phyloP scores from a whole-genome alignment of 2,113 vertebrate species.

The Arvicanthis niloticus region DNA sequence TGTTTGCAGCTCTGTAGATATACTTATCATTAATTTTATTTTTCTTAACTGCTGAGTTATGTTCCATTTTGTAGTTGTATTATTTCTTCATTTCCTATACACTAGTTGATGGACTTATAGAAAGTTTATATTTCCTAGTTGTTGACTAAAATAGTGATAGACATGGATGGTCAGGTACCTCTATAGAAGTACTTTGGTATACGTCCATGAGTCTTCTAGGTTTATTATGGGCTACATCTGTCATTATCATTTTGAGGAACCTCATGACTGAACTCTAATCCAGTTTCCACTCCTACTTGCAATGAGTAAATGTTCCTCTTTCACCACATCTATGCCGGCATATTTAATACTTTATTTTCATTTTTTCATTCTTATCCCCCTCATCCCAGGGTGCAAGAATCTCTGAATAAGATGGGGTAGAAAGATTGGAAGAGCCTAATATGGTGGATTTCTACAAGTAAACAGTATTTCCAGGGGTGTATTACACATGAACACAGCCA shows the following conservation, averaged over 20 bases:
- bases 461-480: neutral
- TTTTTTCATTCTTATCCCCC: neutral
- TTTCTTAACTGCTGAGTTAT: neutral
- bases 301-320: neutral
- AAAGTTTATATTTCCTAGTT: neutral
- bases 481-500: too few species aligned
- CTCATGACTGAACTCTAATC: neutral
- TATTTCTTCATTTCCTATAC: neutral
- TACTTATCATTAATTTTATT: neutral
- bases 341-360: neutral
- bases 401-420: neutral
- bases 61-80: neutral
- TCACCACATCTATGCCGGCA: neutral
- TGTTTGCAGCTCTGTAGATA: neutral
- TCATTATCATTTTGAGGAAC: neutral
- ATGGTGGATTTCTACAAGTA: too few species aligned
- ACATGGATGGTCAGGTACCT: neutral
- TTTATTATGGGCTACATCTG: neutral
- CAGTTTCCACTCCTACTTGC: neutral
- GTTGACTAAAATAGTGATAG: neutral
- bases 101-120: neutral
- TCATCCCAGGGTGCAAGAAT: neutral
- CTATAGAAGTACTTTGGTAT: neutral
- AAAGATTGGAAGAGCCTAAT: neutral
- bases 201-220: neutral